phyloP scores from a whole-genome alignment of 2,113 vertebrate species.

The Tupaia tana region DNA sequence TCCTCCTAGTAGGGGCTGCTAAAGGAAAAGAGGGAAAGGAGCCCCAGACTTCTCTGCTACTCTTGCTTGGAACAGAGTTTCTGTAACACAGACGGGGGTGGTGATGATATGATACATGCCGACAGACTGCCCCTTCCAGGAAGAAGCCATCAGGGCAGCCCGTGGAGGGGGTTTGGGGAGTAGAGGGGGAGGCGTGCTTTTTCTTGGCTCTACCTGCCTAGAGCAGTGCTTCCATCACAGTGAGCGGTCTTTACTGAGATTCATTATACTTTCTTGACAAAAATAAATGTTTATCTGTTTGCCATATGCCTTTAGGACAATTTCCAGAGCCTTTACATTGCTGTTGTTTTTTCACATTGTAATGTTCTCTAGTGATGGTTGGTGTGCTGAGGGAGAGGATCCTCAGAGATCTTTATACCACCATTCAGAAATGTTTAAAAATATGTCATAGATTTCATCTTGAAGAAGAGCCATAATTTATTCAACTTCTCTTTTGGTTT shows the following conservation, averaged over 20 bases:
- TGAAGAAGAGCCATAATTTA: constrained; percentile 22
- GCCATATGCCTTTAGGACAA: neutral
- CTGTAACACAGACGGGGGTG: neutral
- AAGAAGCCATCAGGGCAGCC: neutral
- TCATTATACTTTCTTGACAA: constrained; percentile 8
- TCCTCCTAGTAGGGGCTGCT: neutral
- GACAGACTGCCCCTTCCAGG: neutral
- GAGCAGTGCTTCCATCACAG: neutral
- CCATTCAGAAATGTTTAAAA: neutral
- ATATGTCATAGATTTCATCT: constrained; percentile 9
- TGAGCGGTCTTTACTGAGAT: neutral
- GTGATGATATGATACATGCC: neutral
- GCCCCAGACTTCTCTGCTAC: neutral
- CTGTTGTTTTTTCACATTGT: neutral
- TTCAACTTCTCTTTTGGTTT: neutral
- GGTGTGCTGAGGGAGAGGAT: neutral
- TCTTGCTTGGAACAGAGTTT: neutral
- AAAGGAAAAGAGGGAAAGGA: neutral
- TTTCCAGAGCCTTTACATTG: constrained; percentile 42
- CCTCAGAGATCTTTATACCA: neutral
- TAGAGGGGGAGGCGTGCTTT: neutral
- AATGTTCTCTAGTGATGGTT: neutral
- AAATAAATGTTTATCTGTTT: constrained; percentile 56
- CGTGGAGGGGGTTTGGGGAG: neutral
- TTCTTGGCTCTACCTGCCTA: neutral